Conservation (phyloP, 2,113 vertebrate species). For the Circaetus gallicus region DNA sequence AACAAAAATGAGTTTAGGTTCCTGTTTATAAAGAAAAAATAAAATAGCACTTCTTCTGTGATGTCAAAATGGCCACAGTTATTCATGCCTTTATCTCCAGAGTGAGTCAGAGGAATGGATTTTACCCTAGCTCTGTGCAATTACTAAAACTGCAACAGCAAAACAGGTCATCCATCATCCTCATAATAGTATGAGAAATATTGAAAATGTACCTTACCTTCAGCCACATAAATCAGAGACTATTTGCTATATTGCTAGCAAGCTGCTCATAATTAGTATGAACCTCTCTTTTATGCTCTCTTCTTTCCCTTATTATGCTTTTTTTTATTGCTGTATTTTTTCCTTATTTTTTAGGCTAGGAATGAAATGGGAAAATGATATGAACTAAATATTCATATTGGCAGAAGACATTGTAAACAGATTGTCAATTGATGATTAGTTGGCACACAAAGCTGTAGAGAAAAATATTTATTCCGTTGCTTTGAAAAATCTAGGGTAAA, state of each 20-base stretch:
- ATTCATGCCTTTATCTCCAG: background rate
- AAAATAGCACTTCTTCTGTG: background rate
- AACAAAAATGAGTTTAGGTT: background rate
- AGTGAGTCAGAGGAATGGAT: background rate
- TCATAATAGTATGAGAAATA: background rate
- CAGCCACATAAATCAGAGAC: background rate
- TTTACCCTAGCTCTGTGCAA: background rate
- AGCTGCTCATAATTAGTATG: background rate
- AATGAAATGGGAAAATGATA: background rate
- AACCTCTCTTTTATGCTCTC: background rate
- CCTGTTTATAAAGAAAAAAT: background rate
- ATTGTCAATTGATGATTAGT: background rate
- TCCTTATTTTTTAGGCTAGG: background rate
- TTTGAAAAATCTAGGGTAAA: background rate
- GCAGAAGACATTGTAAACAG: background rate
- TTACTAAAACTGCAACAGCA: background rate
- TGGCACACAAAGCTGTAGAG: background rate
- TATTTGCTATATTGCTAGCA: background rate
- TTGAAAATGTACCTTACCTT: background rate
- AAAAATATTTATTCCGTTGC: background rate
- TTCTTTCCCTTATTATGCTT: background rate
- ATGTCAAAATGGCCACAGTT: background rate
- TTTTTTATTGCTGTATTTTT: background rate
- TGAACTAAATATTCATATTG: background rate
- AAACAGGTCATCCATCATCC: background rate